A percentile compares a stretch with the other conserved stretches of the same genome.
These are phyloP conservation scores for Dufourea novaeangliae DNA, from an alignment of 1,140 invertebrate species.

Conservation along the genomic window DNA sequence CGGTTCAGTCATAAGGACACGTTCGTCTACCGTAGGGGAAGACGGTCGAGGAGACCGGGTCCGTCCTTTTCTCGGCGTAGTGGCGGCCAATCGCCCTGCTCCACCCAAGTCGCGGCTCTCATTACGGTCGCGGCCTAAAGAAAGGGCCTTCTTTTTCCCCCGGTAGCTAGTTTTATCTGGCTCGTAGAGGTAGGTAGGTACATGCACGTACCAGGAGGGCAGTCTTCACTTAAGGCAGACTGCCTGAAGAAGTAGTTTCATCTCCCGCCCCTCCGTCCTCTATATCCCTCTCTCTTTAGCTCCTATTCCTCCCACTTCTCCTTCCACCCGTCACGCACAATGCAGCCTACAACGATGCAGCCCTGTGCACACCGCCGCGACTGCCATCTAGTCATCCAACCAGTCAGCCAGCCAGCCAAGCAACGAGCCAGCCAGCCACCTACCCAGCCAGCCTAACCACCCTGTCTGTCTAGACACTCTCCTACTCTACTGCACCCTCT, in stretches of 20 bases:
- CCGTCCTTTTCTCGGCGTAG: slow-evolving; percentile 32
- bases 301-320: too few species aligned
- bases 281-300: too few species aligned
- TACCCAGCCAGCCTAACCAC: slow-evolving; percentile 70
- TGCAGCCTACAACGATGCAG: slow-evolving; percentile 56
- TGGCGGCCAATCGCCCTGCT: slow-evolving; percentile 37
- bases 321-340: slow-evolving; percentile 23
- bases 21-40: slow-evolving; percentile 30
- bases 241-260: slow-evolving; percentile 63
- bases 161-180: slow-evolving; percentile 57
- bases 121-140: slow-evolving; percentile 59
- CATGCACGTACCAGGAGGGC: slow-evolving; percentile 31
- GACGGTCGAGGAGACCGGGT: slow-evolving; percentile 28
- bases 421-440: slow-evolving; percentile 60
- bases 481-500: slow-evolving; percentile 77
- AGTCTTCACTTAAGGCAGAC: slow-evolving; percentile 66
- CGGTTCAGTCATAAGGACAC: slow-evolving; percentile 44
- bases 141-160: slow-evolving; percentile 55
- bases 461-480: slow-evolving; percentile 79
- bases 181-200: slow-evolving; percentile 32
- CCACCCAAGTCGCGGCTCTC: slow-evolving; percentile 48
- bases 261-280: slow-evolving; percentile 13
- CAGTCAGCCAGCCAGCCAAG: slow-evolving; percentile 42
- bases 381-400: slow-evolving; percentile 66
- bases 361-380: slow-evolving; percentile 56